Conservation (phyloP, 2,113 vertebrate species). For the Hemicordylus capensis region DNA sequence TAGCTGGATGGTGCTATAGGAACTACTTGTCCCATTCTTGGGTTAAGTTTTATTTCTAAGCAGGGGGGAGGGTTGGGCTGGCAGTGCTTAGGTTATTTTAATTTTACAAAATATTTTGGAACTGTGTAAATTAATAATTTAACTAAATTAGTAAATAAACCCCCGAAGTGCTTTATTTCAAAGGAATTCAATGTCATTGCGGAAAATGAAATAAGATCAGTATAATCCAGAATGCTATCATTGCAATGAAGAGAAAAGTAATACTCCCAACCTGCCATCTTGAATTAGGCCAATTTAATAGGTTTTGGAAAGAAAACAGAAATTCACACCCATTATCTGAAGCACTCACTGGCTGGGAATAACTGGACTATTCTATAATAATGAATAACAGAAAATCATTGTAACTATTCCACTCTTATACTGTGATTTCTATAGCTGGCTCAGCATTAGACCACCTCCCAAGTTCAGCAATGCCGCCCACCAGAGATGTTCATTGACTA, state of each 20-base stretch:
- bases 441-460: not conserved
- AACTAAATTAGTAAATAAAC: not conserved
- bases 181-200: not conserved
- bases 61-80: not conserved
- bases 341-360: not conserved
- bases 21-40: not conserved
- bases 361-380: not conserved
- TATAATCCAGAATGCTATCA: not conserved
- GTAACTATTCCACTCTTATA: not conserved
- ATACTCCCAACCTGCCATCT: conserved; percentile 2
- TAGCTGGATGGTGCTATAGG: not conserved
- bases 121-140: not conserved
- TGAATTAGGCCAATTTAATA: conserved; percentile 1
- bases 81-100: not conserved
- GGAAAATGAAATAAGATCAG: not conserved
- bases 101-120: not conserved
- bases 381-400: not conserved
- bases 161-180: not conserved
- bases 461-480: not conserved
- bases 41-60: not conserved
- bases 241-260: not conserved
- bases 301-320: conserved; percentile 31
- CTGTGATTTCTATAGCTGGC: not conserved
- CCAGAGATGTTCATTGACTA: not conserved
- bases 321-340: conserved; percentile 28